phyloP scores from a whole-genome alignment of 2,797 vertebrate species.

The Sebastiscus tertius region DNA sequence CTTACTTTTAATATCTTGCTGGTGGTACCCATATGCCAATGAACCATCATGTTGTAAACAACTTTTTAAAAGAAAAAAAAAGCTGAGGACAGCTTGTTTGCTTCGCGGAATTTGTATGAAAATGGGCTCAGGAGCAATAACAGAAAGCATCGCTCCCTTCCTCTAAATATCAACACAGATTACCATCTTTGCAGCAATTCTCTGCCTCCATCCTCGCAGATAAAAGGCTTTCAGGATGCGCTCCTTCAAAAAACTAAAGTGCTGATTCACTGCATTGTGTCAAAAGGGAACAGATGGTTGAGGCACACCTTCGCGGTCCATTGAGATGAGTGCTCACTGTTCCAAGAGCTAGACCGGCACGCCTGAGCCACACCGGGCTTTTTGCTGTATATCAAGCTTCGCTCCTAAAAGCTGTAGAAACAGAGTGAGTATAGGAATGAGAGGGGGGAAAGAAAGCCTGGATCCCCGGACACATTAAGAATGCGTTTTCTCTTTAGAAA shows the following conservation, averaged over 20 bases:
- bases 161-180: conserved; percentile 55
- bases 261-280: conserved; percentile 55
- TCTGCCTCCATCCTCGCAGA: conserved; percentile 26
- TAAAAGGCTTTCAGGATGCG: conserved; percentile 37
- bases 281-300: conserved; percentile 50
- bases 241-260: conserved; percentile 29
- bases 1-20: conserved; percentile 21
- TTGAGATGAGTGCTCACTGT: conserved; percentile 25
- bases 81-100: conserved; percentile 36
- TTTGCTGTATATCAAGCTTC: background rate
- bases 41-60: conserved; percentile 29
- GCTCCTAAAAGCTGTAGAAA: conserved; percentile 17
- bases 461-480: conserved; percentile 64
- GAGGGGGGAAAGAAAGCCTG: conserved; percentile 24
- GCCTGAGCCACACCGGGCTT: background rate
- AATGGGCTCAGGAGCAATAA: conserved; percentile 32
- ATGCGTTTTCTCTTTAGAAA: conserved; percentile 71
- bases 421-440: background rate
- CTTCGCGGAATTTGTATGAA: conserved; percentile 12
- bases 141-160: conserved; percentile 9
- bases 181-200: conserved; percentile 18
- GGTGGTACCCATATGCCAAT: conserved; percentile 27
- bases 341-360: background rate
- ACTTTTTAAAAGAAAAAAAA: background rate
- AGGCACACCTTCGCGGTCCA: conserved; percentile 29